phyloP scores from a whole-genome alignment of 2,113 vertebrate genomes.

The Myiozetetes cayanensis region DNA sequence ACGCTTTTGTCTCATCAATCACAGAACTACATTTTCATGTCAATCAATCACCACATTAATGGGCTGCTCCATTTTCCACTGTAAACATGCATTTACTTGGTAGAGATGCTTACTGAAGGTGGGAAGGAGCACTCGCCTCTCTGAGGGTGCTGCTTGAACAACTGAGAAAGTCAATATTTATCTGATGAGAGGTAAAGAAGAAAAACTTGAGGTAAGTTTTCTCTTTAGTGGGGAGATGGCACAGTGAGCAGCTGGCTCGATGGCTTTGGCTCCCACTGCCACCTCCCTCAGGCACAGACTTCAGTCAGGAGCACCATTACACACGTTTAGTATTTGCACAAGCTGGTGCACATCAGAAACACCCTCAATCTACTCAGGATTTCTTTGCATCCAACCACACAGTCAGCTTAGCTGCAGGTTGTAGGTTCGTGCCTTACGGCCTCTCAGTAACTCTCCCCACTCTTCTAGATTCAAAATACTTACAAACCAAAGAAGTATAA shows the following conservation, averaged over 20 bases:
- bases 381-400: background rate
- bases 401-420: background rate
- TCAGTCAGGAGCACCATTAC: background rate
- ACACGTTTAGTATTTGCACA: accelerated
- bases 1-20: background rate
- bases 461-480: background rate
- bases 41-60: background rate
- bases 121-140: background rate
- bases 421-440: background rate
- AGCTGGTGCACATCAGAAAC: background rate
- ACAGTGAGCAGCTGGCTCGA: background rate
- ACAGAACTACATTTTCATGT: background rate
- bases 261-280: background rate
- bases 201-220: background rate
- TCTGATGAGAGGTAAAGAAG: background rate
- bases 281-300: accelerated
- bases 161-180: conserved; percentile 17
- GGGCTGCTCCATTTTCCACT: background rate
- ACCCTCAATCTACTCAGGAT: accelerated
- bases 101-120: background rate
- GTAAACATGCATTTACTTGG: background rate
- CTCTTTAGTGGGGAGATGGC: background rate
- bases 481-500: background rate
- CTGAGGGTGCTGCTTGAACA: background rate
- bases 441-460: background rate